These are phyloP conservation scores for Alexandromys fortis DNA, from an alignment of 2,113 vertebrate genomes.

Conservation along the genomic window DNA sequence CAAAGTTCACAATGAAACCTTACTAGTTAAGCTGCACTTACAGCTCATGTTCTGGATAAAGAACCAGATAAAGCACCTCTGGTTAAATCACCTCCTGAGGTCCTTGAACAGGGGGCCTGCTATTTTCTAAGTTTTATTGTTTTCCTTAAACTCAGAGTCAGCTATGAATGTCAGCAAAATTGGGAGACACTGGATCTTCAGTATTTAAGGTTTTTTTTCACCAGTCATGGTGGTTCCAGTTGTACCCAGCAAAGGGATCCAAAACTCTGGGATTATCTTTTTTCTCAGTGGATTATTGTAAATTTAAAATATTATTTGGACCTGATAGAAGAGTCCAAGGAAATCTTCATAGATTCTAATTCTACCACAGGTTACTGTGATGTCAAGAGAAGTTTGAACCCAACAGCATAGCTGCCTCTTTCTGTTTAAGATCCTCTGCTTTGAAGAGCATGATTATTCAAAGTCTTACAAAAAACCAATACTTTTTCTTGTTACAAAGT, in stretches of 20 bases:
- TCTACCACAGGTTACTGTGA: not conserved
- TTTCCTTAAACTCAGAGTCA: constrained; percentile 25
- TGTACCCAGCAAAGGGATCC: not conserved
- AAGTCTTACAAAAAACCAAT: not conserved
- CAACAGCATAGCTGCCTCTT: not conserved
- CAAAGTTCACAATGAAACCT: constrained; percentile 46
- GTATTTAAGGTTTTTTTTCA: not conserved
- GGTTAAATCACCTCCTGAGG: not conserved
- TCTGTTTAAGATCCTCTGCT: not conserved
- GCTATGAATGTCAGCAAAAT: constrained; percentile 18
- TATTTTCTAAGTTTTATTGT: constrained; percentile 30
- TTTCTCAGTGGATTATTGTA: constrained; percentile 41
- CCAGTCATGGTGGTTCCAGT: not conserved
- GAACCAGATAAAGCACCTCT: too few relatives aligned
- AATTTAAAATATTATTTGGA: constrained; percentile 47
- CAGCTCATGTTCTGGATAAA: constrained; percentile 46
- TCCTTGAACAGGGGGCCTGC: not conserved
- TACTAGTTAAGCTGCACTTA: constrained; percentile 8
- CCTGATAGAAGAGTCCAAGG: constrained; percentile 16
- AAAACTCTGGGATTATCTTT: constrained; percentile 15
- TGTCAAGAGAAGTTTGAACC: constrained; percentile 39
- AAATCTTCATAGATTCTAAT: constrained; percentile 36
- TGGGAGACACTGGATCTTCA: constrained; percentile 30
- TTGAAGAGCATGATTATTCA: not conserved
- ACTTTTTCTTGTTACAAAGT: not conserved